phyloP scores from a whole-genome alignment of 2,888 invertebrate genomes.

The Eristalinus sepulchralis region DNA sequence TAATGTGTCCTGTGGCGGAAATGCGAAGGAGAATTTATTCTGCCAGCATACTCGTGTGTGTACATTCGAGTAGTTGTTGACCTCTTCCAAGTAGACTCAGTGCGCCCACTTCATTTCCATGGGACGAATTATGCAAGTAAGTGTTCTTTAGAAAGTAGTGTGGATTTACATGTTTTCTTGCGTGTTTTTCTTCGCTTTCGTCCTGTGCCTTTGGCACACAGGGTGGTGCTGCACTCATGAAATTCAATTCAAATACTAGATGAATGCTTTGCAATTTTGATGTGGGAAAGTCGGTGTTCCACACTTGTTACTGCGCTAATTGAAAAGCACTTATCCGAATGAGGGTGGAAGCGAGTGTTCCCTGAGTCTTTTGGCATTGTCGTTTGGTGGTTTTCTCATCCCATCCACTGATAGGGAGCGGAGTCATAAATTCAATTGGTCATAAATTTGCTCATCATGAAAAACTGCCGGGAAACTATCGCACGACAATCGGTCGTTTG shows the following conservation, averaged over 20 bases:
- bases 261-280: neutral
- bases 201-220: slow-evolving; percentile 3
- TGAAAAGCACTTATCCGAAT: neutral
- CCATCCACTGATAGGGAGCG: neutral
- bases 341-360: neutral
- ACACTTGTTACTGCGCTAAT: neutral
- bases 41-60: neutral
- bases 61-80: slow-evolving; percentile 33
- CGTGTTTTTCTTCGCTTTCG: neutral
- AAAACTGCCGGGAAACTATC: neutral
- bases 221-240: too few relatives aligned
- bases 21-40: neutral
- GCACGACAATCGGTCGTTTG: neutral
- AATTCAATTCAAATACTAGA: neutral
- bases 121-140: slow-evolving; percentile 8
- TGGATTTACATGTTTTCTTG: neutral
- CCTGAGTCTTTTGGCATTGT: neutral
- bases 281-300: neutral
- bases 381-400: neutral
- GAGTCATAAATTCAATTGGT: neutral
- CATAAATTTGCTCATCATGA: neutral
- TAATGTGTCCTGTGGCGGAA: neutral
- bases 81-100: slow-evolving; percentile 30
- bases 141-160: neutral
- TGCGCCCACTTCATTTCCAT: slow-evolving; percentile 20